A percentile compares a stretch with the other conserved stretches of the same genome.
Evolutionary conservation across 2,113 vertebrate genomes (phyloP).

Genomic region (Zosterops borbonicus): DNA sequence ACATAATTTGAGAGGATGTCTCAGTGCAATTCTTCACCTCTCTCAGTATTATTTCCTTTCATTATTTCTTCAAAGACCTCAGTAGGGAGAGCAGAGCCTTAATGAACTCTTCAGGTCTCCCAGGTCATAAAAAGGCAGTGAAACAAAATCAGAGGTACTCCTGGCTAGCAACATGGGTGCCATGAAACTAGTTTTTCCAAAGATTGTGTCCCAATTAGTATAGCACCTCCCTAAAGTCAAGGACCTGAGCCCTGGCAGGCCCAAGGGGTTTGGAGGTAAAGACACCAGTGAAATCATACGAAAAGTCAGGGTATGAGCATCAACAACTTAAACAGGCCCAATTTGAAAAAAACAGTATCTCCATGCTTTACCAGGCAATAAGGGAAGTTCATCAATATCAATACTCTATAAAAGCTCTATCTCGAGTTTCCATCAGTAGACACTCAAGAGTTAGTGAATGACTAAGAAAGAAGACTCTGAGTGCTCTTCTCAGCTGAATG

Average conservation of each 20-base stretch:
- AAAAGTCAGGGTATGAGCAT: neutral
- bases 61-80: neutral
- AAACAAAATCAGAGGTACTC: neutral
- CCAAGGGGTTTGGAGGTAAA: neutral
- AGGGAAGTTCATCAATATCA: rapidly evolving
- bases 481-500: neutral
- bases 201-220: neutral
- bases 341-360: rapidly evolving
- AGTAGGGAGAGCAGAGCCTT: neutral
- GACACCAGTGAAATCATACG: neutral
- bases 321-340: neutral
- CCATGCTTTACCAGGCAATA: neutral
- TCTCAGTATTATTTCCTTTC: neutral
- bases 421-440: neutral
- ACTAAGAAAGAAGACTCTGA: neutral
- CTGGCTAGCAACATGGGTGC: neutral
- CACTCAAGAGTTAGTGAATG: neutral
- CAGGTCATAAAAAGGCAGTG: neutral
- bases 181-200: neutral
- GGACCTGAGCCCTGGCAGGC: neutral
- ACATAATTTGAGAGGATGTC: neutral
- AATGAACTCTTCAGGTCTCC: neutral
- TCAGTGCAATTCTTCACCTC: neutral
- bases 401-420: neutral
- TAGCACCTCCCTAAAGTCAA: neutral